These are phyloP conservation scores for Trematomus loennbergii DNA, from an alignment of 2,113 vertebrate species.

Conservation along the genomic window DNA sequence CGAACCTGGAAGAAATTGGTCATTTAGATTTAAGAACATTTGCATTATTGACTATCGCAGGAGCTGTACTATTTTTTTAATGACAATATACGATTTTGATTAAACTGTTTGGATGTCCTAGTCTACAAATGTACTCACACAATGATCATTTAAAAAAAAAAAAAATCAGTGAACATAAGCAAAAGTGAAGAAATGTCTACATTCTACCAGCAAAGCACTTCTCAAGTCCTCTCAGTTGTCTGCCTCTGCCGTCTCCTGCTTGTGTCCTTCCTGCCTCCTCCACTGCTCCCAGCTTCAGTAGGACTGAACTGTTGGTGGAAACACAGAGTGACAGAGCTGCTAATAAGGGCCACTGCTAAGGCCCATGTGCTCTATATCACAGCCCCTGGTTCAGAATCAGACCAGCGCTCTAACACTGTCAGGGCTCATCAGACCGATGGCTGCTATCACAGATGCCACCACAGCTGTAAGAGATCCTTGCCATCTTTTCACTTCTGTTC, in stretches of 20 bases:
- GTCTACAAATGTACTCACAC: too few species aligned
- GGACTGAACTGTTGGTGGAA: slow-evolving; percentile 43
- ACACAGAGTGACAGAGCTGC: slow-evolving; percentile 59
- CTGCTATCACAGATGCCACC: slow-evolving; percentile 40
- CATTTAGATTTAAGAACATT: too few species aligned
- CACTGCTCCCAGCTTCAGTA: slow-evolving; percentile 38
- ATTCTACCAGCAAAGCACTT: neutral
- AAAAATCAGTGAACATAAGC: too few species aligned
- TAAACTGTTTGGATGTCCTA: too few species aligned
- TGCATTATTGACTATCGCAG: too few species aligned
- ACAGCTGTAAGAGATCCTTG: slow-evolving; percentile 25
- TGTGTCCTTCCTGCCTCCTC: slow-evolving; percentile 19
- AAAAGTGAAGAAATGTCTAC: neutral
- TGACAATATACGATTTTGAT: too few species aligned
- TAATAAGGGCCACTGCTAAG: slow-evolving; percentile 43
- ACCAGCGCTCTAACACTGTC: slow-evolving; percentile 44
- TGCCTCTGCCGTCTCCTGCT: slow-evolving; percentile 13
- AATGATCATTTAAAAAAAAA: too few species aligned
- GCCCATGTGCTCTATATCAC: slow-evolving; percentile 38
- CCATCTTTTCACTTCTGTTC: slow-evolving; percentile 47
- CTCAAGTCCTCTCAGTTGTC: slow-evolving; percentile 7
- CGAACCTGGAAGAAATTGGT: neutral
- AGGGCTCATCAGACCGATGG: slow-evolving; percentile 59
- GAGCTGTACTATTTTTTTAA: too few species aligned
- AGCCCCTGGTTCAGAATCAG: slow-evolving; percentile 40